Conservation (phyloP, 2,888 invertebrate genomes). For the Phaedon cochleariae region DNA sequence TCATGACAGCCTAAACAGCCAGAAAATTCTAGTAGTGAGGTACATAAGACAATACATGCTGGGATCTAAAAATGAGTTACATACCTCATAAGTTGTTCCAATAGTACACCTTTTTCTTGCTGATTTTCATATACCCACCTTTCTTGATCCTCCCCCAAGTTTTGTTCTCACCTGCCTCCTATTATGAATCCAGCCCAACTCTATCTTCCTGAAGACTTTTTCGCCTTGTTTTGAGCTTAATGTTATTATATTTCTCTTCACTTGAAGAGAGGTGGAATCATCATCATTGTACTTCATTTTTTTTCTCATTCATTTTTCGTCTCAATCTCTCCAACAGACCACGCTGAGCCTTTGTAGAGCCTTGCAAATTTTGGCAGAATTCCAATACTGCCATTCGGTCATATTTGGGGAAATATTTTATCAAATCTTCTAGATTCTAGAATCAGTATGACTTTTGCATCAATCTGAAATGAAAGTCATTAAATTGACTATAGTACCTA, state of each 20-base stretch:
- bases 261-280: background rate
- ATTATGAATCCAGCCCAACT: constrained; percentile 1
- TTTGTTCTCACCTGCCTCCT: background rate
- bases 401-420: background rate
- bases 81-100: background rate
- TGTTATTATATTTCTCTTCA: background rate
- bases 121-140: background rate
- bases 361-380: background rate
- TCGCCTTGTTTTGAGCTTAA: background rate
- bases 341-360: too few species aligned
- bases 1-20: too few species aligned
- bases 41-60: too few species aligned
- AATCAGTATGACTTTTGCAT: background rate
- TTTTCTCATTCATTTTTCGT: background rate
- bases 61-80: too few species aligned
- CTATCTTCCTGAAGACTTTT: background rate
- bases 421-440: background rate
- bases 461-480: background rate
- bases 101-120: background rate
- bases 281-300: background rate
- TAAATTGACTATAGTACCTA: background rate
- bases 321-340: too few species aligned
- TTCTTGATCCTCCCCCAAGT: constrained; percentile 5
- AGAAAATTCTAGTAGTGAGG: too few species aligned
- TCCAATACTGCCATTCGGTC: constrained; percentile 12